Percentiles rank a stretch among this genome's conserved stretches.
Conservation (phyloP, 2,797 vertebrate species). For the Danio choprae region DNA sequence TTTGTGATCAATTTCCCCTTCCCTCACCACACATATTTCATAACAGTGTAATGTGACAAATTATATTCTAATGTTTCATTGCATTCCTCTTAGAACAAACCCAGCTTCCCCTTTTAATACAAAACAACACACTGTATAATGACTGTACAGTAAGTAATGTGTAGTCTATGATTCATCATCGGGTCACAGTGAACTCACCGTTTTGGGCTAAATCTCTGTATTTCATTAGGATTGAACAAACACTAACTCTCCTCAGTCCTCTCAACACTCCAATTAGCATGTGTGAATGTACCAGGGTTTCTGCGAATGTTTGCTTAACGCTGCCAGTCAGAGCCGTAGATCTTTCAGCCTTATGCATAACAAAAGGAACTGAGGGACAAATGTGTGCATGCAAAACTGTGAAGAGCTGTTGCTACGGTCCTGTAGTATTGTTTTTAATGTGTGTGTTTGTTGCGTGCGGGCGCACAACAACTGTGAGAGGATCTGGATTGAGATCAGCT, state of each 20-base stretch:
- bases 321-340: constrained; percentile 35
- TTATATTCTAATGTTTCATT: not conserved
- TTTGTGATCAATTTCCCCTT: not conserved
- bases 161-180: not conserved
- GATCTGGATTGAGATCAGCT: constrained; percentile 24
- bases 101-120: constrained; percentile 5
- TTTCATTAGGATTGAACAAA: constrained; percentile 21
- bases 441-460: not conserved
- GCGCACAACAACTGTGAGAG: not conserved
- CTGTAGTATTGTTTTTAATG: not conserved
- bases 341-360: constrained; percentile 53
- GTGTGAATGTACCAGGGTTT: constrained; percentile 50
- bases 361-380: constrained; percentile 56
- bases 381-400: constrained; percentile 37
- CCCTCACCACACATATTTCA: not conserved
- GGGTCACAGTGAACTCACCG: not conserved
- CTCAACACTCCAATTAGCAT: constrained; percentile 57
- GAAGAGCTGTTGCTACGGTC: constrained; percentile 13
- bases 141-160: not conserved
- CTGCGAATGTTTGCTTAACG: constrained; percentile 57
- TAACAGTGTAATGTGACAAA: not conserved
- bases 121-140: not conserved
- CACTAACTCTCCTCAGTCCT: not conserved
- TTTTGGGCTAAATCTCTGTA: constrained; percentile 19
- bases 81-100: not conserved